Evolutionary conservation across 2,888 invertebrate genomes (phyloP).

Genomic region (Spialia ferax): DNA sequence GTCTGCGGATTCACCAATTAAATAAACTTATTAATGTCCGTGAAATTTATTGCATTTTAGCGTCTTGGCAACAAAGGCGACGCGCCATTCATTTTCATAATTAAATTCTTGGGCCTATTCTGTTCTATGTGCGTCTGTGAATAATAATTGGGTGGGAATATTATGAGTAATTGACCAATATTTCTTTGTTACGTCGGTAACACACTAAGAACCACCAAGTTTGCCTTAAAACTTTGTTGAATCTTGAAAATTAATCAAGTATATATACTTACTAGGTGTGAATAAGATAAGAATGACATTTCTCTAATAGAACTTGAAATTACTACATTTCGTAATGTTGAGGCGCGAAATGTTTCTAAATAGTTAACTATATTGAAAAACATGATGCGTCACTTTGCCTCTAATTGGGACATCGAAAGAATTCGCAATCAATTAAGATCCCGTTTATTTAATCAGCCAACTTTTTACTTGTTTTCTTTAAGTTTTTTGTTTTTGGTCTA

Average conservation of each 20-base stretch:
- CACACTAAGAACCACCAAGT: neutral
- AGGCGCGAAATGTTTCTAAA: neutral
- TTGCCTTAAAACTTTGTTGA: neutral
- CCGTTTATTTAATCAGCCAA: no score
- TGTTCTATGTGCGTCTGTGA: slow-evolving; percentile 31
- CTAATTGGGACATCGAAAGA: no score
- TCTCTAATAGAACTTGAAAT: neutral
- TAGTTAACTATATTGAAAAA: neutral
- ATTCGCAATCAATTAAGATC: no score
- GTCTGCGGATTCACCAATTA: slow-evolving; percentile 37
- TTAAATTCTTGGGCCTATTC: slow-evolving; percentile 56
- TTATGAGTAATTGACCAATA: slow-evolving; percentile 4
- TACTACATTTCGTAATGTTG: neutral
- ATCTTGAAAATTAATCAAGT: neutral
- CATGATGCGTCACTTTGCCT: no score
- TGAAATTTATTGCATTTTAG: slow-evolving; percentile 57
- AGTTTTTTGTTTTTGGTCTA: no score
- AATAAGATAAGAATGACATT: no score
- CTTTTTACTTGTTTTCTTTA: no score
- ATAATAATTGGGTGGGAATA: slow-evolving; percentile 5
- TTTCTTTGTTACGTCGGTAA: neutral
- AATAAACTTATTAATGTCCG: slow-evolving; percentile 56
- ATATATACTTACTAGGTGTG: no score
- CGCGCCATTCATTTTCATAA: slow-evolving; percentile 55
- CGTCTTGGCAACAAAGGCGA: slow-evolving; percentile 57